Percentiles rank a stretch among this genome's conserved stretches.
phyloP scores from a whole-genome alignment of 2,113 vertebrate genomes.

The Jaculus jaculus region DNA sequence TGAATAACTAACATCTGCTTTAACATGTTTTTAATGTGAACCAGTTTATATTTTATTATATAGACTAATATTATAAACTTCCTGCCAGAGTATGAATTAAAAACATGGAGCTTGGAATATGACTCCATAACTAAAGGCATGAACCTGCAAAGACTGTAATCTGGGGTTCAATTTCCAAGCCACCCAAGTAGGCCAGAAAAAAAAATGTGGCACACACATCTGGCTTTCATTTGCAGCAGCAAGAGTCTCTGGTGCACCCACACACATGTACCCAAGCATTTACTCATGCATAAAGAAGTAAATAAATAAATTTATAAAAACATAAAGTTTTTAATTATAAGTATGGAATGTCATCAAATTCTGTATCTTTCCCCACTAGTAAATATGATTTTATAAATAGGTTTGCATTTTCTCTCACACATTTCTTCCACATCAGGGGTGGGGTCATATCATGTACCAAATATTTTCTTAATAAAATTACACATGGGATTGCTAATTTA shows the following conservation, averaged over 20 bases:
- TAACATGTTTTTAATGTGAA: not conserved
- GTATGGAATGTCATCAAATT: not conserved
- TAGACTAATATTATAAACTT: slow-evolving; percentile 4
- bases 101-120: not conserved
- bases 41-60: not conserved
- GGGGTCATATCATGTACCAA: not conserved
- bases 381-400: not conserved
- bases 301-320: too few relatives aligned
- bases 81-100: slow-evolving; percentile 22
- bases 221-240: too few relatives aligned
- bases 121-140: too few relatives aligned
- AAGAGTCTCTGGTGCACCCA: too few relatives aligned
- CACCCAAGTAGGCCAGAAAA: too few relatives aligned
- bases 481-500: slow-evolving; percentile 8
- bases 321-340: not conserved
- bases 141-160: too few relatives aligned
- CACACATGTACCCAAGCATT: too few relatives aligned
- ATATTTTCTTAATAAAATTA: slow-evolving; percentile 23
- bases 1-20: not conserved
- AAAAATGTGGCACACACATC: too few relatives aligned
- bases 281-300: too few relatives aligned
- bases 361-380: not conserved
- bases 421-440: not conserved
- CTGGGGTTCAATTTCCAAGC: too few relatives aligned
- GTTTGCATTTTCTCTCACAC: not conserved